A percentile compares a stretch with the other conserved stretches of the same genome.
Evolutionary conservation across 2,888 invertebrate species (phyloP).

Genomic region (Drosophila mercatorum): DNA sequence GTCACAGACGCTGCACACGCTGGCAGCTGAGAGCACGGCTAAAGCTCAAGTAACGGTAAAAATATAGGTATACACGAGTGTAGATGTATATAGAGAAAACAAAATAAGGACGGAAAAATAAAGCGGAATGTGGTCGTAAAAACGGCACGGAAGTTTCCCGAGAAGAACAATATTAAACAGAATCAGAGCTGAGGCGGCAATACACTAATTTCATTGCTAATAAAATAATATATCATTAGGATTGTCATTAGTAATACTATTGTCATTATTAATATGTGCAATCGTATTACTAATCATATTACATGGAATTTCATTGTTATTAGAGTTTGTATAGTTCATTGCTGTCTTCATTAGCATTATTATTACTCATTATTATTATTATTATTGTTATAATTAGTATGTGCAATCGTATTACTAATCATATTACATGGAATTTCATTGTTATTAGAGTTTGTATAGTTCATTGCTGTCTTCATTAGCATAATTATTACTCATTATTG

Average conservation of each 20-base stretch:
- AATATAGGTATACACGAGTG: constrained; percentile 23
- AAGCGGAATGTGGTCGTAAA: constrained; percentile 19
- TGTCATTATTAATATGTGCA: not conserved
- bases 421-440: no score
- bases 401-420: no score
- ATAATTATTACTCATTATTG: no score
- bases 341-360: not conserved
- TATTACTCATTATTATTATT: not conserved
- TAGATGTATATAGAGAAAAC: not conserved
- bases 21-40: not conserved
- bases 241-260: not conserved
- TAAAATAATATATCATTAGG: not conserved
- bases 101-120: constrained; percentile 6
- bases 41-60: constrained; percentile 9
- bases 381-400: no score
- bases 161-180: not conserved
- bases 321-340: not conserved
- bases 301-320: not conserved
- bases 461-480: no score
- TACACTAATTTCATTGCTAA: constrained; percentile 8
- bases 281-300: no score
- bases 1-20: constrained; percentile 30
- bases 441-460: no score
- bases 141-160: not conserved
- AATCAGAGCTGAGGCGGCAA: constrained; percentile 1